A percentile compares a stretch with the other conserved stretches of the same genome.
Conservation (phyloP, 92 coral and sea anemone species). For the Pocillopora grandis region DNA sequence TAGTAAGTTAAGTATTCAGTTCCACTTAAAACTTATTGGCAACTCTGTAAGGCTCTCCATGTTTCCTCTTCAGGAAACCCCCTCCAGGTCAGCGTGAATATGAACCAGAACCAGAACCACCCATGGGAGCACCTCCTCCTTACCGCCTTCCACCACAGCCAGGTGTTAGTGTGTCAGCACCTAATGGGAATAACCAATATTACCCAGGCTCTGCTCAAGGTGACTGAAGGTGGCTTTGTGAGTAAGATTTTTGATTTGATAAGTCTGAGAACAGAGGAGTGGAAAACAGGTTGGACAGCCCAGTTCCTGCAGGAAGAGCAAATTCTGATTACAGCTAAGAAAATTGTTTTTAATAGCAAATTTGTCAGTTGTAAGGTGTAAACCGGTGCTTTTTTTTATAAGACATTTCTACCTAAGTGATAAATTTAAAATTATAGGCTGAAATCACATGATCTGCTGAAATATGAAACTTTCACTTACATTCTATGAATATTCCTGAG, state of each 20-base stretch:
- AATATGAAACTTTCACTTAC: no score
- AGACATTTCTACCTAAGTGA: not conserved
- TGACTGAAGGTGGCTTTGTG: constrained; percentile 59
- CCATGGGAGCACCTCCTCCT: constrained; percentile 86
- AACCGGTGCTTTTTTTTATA: not conserved
- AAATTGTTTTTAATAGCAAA: not conserved
- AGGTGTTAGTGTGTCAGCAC: constrained; percentile 61
- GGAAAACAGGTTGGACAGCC: constrained; percentile 46
- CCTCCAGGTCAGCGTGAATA: constrained; percentile 30
- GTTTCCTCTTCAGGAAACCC: constrained; percentile 37
- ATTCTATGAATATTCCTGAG: no score
- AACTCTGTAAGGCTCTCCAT: not conserved
- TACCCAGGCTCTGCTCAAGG: constrained; percentile 65
- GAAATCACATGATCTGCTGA: no score
- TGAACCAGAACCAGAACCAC: constrained; percentile 68
- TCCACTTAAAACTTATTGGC: not conserved
- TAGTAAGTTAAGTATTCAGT: no score
- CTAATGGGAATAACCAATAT: constrained; percentile 71
- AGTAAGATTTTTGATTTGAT: constrained; percentile 47
- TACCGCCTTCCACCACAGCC: constrained; percentile 86
- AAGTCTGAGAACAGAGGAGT: constrained; percentile 17
- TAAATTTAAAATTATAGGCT: not conserved
- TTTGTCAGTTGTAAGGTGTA: not conserved
- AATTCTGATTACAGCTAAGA: not conserved
- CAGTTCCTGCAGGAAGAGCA: not conserved